These are phyloP conservation scores for Sphaerodactylus townsendi DNA, from an alignment of 2,113 vertebrate genomes.

Conservation along the genomic window DNA sequence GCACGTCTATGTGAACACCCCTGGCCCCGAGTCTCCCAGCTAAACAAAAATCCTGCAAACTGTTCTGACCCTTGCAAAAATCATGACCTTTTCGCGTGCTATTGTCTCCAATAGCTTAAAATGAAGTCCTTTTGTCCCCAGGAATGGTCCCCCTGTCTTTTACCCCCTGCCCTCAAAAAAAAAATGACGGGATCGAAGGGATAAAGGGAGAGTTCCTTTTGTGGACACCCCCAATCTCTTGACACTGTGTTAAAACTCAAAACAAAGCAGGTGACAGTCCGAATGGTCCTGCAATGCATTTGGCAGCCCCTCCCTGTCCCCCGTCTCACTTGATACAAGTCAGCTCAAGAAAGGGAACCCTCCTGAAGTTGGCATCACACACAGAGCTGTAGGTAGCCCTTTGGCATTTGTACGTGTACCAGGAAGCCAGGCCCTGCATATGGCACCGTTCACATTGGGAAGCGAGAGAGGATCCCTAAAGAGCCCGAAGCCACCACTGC, in stretches of 20 bases:
- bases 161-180: too few species aligned
- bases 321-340: background rate
- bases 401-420: constrained; percentile 62
- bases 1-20: background rate
- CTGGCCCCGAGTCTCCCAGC: background rate
- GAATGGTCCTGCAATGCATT: background rate
- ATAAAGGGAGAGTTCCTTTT: background rate
- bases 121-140: background rate
- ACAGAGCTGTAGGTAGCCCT: constrained; percentile 46
- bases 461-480: constrained; percentile 64
- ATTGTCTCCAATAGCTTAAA: background rate
- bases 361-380: constrained; percentile 44
- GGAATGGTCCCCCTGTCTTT: too few species aligned
- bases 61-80: background rate
- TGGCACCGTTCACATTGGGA: constrained; percentile 73
- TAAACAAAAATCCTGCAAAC: too few species aligned
- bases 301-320: background rate
- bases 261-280: too few species aligned
- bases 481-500: constrained; percentile 61
- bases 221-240: background rate
- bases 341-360: constrained; percentile 37
- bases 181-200: background rate
- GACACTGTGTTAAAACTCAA: background rate
- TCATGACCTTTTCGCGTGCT: background rate
- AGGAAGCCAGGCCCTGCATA: constrained; percentile 67